Percentiles rank a stretch among this genome's conserved stretches.
phyloP scores from a whole-genome alignment of 2,113 vertebrate species.

The Seriola aureovittata region DNA sequence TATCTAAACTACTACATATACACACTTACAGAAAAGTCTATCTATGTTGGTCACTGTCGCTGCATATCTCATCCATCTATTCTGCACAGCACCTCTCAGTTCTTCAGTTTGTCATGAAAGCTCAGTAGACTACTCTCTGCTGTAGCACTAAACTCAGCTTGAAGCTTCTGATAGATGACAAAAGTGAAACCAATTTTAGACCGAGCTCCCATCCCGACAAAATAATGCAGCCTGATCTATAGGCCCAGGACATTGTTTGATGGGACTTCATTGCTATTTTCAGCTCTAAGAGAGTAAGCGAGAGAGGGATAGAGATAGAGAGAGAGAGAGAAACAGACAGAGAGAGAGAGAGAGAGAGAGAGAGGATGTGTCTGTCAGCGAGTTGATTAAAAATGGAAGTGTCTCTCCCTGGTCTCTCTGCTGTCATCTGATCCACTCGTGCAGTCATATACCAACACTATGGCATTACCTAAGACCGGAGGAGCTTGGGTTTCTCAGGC shows the following conservation, averaged over 20 bases:
- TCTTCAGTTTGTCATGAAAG: not conserved
- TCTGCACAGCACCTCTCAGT: not conserved
- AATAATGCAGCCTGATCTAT: not conserved
- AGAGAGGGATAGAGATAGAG: not conserved
- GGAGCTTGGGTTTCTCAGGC: slow-evolving; percentile 74
- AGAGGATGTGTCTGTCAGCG: slow-evolving; percentile 27
- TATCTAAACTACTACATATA: not conserved
- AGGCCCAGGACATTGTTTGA: not conserved
- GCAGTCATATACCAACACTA: slow-evolving; percentile 40
- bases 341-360: not conserved
- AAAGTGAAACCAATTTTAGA: not conserved
- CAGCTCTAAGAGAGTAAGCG: not conserved
- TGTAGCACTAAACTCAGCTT: not conserved
- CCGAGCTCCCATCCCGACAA: not conserved
- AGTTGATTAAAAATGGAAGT: slow-evolving; percentile 75
- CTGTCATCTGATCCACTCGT: slow-evolving; percentile 71
- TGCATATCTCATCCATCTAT: not conserved
- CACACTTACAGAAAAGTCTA: not conserved
- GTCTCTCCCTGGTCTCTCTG: slow-evolving; percentile 37
- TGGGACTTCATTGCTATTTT: slow-evolving; percentile 7
- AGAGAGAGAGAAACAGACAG: not conserved
- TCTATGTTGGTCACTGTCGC: not conserved
- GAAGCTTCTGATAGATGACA: not conserved
- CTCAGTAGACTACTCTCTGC: not conserved
- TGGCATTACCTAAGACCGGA: slow-evolving; percentile 73